A percentile compares a stretch with the other conserved stretches of the same genome.
phyloP scores from a whole-genome alignment of 2,888 invertebrate species.

The Synergus laeviventris region DNA sequence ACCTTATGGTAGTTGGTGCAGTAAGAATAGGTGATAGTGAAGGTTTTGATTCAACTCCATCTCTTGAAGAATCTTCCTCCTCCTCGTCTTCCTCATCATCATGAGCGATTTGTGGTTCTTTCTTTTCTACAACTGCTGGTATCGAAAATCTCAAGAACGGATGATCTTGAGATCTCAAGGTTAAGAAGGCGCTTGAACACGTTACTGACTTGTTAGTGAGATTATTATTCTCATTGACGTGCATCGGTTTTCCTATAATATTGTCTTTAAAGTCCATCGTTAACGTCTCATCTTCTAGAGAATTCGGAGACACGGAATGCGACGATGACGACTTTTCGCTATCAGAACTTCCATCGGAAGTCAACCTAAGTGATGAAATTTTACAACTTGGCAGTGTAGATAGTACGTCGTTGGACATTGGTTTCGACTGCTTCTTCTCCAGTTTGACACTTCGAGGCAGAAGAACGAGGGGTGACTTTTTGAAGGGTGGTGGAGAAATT shows the following conservation, averaged over 20 bases:
- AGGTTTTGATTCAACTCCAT: constrained; percentile 66
- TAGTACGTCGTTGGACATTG: constrained; percentile 74
- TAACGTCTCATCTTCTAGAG: constrained; percentile 44
- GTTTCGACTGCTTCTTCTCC: constrained; percentile 78
- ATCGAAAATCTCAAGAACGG: constrained; percentile 54
- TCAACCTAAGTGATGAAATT: constrained; percentile 67
- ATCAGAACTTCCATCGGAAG: constrained; percentile 61
- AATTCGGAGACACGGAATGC: constrained; percentile 52
- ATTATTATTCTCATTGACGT: constrained; percentile 72
- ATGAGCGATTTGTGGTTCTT: constrained; percentile 47
- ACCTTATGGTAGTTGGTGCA: constrained; percentile 88
- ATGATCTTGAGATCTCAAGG: constrained; percentile 67
- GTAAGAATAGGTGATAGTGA: constrained; percentile 85
- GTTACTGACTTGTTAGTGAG: constrained; percentile 55
- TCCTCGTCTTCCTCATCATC: constrained; percentile 70
- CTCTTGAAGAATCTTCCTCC: constrained; percentile 69
- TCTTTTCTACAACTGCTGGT: constrained; percentile 45
- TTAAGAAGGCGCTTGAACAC: constrained; percentile 42
- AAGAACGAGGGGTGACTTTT: constrained; percentile 76
- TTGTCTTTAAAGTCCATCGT: constrained; percentile 24
- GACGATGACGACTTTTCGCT: constrained; percentile 44
- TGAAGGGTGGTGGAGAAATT: constrained; percentile 72
- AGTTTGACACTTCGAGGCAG: constrained; percentile 79
- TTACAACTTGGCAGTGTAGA: constrained; percentile 73
- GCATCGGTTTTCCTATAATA: constrained; percentile 42